A percentile compares a stretch with the other conserved stretches of the same genome.
phyloP scores from a whole-genome alignment of 2,797 vertebrate species.

The Oreonectes daqikongensis region DNA sequence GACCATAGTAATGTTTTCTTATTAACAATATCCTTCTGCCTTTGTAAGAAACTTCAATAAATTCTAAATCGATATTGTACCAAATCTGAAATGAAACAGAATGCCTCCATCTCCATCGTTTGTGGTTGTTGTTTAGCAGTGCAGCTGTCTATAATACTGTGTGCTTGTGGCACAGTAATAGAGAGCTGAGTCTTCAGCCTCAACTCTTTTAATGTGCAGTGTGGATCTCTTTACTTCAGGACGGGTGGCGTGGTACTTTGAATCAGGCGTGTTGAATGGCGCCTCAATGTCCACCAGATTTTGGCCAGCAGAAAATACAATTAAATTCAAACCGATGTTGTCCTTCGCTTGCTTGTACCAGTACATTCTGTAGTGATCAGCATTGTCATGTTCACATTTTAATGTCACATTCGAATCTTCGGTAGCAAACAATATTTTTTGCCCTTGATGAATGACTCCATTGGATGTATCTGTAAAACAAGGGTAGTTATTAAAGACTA shows the following conservation, averaged over 20 bases:
- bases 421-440: background rate
- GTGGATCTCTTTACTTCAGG: conserved; percentile 27
- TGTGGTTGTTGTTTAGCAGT: conserved; percentile 37
- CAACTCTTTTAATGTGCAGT: conserved; percentile 50
- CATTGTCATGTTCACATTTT: conserved; percentile 25
- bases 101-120: background rate
- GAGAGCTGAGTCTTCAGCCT: conserved; percentile 46
- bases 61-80: background rate
- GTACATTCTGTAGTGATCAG: conserved; percentile 36
- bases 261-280: conserved; percentile 22
- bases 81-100: background rate
- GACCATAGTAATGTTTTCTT: background rate
- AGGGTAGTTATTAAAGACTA: background rate
- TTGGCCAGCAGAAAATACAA: conserved; percentile 41
- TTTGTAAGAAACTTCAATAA: background rate
- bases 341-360: conserved; percentile 40
- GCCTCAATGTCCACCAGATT: conserved; percentile 8
- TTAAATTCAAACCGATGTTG: background rate
- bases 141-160: conserved; percentile 50
- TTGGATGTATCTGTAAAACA: conserved; percentile 33
- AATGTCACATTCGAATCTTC: background rate
- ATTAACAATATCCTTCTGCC: background rate
- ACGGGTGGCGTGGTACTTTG: conserved; percentile 38
- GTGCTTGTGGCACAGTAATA: conserved; percentile 67
- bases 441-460: conserved; percentile 18